Percentiles rank a stretch among this genome's conserved stretches.
phyloP scores from a whole-genome alignment of 2,888 invertebrate genomes.

The Loripinus fragilis region DNA sequence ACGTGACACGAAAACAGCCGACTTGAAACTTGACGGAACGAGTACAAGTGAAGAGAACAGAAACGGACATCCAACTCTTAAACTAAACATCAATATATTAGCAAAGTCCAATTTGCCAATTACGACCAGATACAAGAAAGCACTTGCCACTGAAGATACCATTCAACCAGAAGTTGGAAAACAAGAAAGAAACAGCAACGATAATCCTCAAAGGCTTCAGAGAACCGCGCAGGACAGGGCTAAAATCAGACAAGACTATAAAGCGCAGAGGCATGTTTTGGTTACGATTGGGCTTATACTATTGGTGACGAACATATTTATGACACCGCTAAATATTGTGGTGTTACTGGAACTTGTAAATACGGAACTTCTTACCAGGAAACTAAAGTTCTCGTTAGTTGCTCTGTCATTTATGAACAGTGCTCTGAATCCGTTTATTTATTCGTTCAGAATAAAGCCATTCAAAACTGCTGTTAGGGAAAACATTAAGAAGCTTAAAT shows the following conservation, averaged over 20 bases:
- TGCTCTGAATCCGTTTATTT: slow-evolving; percentile 1
- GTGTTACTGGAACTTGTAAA: not conserved
- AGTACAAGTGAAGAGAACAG: not conserved
- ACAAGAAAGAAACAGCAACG: not conserved
- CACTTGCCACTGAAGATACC: not conserved
- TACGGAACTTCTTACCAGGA: not conserved
- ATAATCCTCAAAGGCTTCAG: not conserved
- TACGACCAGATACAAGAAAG: not conserved
- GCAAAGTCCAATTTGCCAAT: not conserved
- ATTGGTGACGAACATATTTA: not conserved
- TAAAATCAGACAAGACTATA: not conserved
- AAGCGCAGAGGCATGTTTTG: not conserved
- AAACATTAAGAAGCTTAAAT: not conserved
- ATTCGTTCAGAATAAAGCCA: not conserved
- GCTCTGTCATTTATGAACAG: not conserved
- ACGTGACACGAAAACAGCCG: not conserved
- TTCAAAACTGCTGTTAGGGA: not conserved
- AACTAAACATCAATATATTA: not conserved
- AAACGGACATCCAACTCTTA: not conserved
- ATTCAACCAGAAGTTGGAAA: not conserved
- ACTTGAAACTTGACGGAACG: not conserved
- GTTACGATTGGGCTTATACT: not conserved
- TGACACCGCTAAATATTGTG: not conserved
- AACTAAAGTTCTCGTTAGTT: not conserved
- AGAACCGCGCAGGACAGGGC: not conserved